Base-by-base conservation (phyloP, 92 coral and sea anemone genomes). In the Galaxea fascicularis region DNA sequence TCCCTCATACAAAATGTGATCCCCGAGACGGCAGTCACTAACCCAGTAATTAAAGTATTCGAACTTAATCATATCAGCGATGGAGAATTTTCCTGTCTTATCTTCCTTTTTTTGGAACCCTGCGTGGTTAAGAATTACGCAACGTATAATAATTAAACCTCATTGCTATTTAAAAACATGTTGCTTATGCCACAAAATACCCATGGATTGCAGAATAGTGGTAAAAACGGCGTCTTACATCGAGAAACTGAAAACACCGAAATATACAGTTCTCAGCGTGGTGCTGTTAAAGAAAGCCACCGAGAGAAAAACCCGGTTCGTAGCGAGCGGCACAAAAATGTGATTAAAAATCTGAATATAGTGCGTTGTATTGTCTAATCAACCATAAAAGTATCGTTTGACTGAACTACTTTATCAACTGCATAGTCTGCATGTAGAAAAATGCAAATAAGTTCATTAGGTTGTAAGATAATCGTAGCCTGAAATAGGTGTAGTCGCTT, bases 281-380 rank as follows among this genome's bases (percentile, higher is more conserved):
- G 4, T 25, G 18, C 26, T 63, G 26, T 35, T 2, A 22, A 18
- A 63, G 68, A 29, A 24, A 63, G 26, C 30, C 68, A 24, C 18
- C 17, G 4, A 63, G 68, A 63, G 26, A 63, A 8, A 63, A 63
- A 28, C 41, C 25, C 4, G 15, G 41, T 24, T 63, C 26, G 17
- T 35, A 63, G 68, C n/a, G n/a, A 22, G 16, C 18, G 26, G 13
- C 68, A 28, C 35, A 26, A 63, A 18, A 63, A 25, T 63, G 25
- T 63, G 68, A 63, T 24, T 63, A 63, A 35, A 63, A 30, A 63
- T 16, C 68, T 63, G 68, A 63, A 56, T 56, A 56, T 24, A 56
- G 20, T 17, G 62, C 20, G 22, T 17, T 35, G 41, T 35, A 35
- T 35, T 35, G 6, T 35, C 41, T 35, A 2, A 35, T 35, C 41